A percentile compares a stretch with the other conserved stretches of the same genome.
phyloP scores from a whole-genome alignment of 1,140 invertebrate genomes.

The Chironomus tepperi region DNA sequence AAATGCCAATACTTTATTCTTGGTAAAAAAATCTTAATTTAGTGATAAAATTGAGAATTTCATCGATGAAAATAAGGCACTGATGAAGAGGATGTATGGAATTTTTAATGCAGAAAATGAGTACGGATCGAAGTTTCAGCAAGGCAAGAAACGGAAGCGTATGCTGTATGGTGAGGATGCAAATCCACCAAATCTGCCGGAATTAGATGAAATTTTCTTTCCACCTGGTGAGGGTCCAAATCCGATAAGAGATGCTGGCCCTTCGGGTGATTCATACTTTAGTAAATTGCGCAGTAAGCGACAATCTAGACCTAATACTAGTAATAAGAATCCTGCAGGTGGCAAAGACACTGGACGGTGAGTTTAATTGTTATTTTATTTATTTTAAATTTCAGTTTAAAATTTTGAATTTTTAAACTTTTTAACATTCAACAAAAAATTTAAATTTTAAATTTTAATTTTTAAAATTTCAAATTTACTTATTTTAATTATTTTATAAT shows the following conservation, averaged over 20 bases:
- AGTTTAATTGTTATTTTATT: too few species aligned
- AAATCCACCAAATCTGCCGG: constrained; percentile 41
- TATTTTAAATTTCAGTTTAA: too few species aligned
- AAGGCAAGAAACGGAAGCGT: constrained; percentile 42
- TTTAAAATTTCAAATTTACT: too few species aligned
- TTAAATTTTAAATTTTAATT: too few species aligned
- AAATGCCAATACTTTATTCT: too few species aligned
- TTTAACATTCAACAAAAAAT: too few species aligned
- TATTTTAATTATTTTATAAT: too few species aligned
- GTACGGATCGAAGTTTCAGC: constrained; percentile 44
- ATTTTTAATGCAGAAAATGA: constrained; percentile 61
- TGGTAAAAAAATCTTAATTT: background rate
- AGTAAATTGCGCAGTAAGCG: constrained; percentile 44
- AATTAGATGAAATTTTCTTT: constrained; percentile 36
- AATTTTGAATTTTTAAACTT: too few species aligned
- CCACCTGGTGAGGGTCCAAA: constrained; percentile 38
- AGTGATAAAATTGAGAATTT: constrained; percentile 83
- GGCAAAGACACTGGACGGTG: constrained; percentile 50
- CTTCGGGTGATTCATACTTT: constrained; percentile 45
- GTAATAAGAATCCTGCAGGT: constrained; percentile 35
- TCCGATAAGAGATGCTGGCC: constrained; percentile 30
- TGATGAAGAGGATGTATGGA: constrained; percentile 88
- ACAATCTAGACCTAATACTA: constrained; percentile 41
- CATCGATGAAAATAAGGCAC: constrained; percentile 87
- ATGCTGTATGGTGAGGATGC: constrained; percentile 45